These are phyloP conservation scores for Chrysopa pallens DNA, from an alignment of 1,140 invertebrate species.

Conservation along the genomic window DNA sequence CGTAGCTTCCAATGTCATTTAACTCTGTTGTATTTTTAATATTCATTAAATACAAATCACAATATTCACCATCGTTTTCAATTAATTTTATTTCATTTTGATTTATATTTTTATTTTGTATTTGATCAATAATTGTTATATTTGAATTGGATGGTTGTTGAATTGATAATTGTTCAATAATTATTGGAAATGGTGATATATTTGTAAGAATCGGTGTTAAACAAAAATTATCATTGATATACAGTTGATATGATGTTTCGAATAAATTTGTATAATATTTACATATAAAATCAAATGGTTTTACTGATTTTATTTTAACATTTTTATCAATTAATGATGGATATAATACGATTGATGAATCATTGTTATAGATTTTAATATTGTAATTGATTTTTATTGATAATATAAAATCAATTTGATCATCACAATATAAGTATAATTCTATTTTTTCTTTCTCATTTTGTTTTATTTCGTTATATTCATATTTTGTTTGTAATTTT, in stretches of 20 bases:
- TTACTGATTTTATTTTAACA: conserved; percentile 39
- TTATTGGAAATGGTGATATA: conserved; percentile 46
- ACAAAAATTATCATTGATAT: conserved; percentile 44
- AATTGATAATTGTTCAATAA: conserved; percentile 25
- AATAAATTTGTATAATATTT: conserved; percentile 45
- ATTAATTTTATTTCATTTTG: conserved; percentile 2
- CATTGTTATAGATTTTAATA: conserved; percentile 15
- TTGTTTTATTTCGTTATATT: too few relatives aligned
- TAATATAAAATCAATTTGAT: conserved; percentile 3
- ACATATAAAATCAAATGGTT: conserved; percentile 50
- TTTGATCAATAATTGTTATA: conserved; percentile 42
- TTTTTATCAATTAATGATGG: conserved; percentile 29
- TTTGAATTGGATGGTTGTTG: conserved; percentile 10
- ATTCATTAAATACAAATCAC: conserved; percentile 3
- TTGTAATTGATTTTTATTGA: conserved; percentile 8
- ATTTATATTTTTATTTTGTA: conserved; percentile 3
- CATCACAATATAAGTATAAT: too few relatives aligned
- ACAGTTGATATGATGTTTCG: conserved; percentile 42
- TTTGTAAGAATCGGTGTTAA: conserved; percentile 49
- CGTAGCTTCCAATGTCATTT: conserved; percentile 3
- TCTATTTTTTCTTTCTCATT: too few relatives aligned
- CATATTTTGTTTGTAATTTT: too few relatives aligned
- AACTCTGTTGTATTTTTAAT: conserved; percentile 9
- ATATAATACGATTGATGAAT: conserved; percentile 23
- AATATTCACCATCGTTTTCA: neutral